phyloP scores from a whole-genome alignment of 2,797 vertebrate genomes.

The Astyanax mexicanus region DNA sequence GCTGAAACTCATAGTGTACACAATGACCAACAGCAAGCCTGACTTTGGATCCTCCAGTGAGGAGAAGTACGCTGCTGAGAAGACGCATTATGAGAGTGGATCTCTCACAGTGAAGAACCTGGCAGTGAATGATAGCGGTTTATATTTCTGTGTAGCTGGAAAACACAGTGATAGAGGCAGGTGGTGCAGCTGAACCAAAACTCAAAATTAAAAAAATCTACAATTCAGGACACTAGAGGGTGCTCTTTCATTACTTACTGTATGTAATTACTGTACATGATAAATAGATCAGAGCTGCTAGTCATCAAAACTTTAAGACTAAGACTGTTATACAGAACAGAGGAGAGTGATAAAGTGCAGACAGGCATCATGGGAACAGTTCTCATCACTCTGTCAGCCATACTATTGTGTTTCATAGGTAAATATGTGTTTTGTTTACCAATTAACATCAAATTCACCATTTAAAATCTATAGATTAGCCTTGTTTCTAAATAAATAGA shows the following conservation, averaged over 20 bases:
- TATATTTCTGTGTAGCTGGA: not conserved
- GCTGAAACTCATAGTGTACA: conserved; percentile 52
- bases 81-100: conserved; percentile 21
- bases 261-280: not conserved
- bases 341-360: not conserved
- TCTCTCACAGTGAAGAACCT: conserved; percentile 48
- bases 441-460: no score
- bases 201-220: not conserved
- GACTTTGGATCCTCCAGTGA: conserved; percentile 43
- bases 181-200: not conserved
- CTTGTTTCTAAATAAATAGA: no score
- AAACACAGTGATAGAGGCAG: not conserved
- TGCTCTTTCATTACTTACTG: not conserved
- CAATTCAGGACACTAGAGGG: not conserved
- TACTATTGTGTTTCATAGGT: conserved; percentile 24
- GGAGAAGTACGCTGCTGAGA: conserved; percentile 43
- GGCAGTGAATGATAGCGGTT: conserved; percentile 28
- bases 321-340: not conserved
- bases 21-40: rapidly evolving
- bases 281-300: not conserved
- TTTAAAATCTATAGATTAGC: no score
- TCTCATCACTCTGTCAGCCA: not conserved
- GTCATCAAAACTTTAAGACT: no score
- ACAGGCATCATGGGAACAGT: conserved; percentile 6
- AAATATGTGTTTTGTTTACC: no score